These are phyloP conservation scores for Gymnorhina tibicen DNA, from an alignment of 2,113 vertebrate species.

Conservation along the genomic window DNA sequence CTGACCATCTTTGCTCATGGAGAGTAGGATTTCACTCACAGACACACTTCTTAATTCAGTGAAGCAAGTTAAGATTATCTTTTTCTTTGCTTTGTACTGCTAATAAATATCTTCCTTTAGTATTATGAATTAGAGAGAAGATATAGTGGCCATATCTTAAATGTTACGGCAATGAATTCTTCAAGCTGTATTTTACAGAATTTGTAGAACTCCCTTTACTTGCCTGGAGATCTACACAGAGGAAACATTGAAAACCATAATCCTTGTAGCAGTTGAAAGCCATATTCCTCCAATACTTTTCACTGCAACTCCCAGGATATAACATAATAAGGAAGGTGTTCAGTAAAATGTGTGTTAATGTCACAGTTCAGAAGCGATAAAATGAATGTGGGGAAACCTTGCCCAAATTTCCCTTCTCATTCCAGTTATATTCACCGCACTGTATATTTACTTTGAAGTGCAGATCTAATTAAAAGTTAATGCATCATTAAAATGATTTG, in stretches of 20 bases:
- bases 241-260: background rate
- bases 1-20: background rate
- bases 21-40: background rate
- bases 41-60: background rate
- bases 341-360: background rate
- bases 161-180: background rate
- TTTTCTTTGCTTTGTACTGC: background rate
- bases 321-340: background rate
- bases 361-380: background rate
- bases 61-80: background rate
- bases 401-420: background rate
- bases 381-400: background rate
- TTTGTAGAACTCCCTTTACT: background rate
- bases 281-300: background rate
- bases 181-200: background rate
- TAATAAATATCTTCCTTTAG: background rate
- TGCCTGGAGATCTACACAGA: background rate
- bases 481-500: slow-evolving; percentile 69
- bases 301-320: background rate
- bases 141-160: background rate
- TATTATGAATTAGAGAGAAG: background rate
- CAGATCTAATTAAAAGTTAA: slow-evolving; percentile 60
- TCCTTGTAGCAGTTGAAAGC: background rate
- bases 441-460: background rate
- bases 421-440: background rate